Conservation (phyloP, 2,113 vertebrate species). For the Haemorhous mexicanus region DNA sequence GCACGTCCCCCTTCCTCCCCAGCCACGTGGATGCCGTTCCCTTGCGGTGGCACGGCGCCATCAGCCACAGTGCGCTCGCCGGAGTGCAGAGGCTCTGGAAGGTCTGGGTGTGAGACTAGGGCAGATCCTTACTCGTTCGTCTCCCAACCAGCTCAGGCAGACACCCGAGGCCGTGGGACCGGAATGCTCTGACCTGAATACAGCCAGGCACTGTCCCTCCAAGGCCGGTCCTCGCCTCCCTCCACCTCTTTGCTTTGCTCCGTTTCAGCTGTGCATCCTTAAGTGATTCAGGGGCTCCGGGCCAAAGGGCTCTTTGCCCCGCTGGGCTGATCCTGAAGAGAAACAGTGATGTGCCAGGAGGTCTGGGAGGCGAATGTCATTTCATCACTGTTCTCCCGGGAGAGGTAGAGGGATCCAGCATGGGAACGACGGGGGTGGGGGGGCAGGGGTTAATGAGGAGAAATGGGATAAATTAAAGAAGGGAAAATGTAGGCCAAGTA, state of each 20-base stretch:
- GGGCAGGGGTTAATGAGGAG: constrained; percentile 42
- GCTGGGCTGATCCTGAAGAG: neutral
- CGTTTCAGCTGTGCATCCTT: constrained; percentile 24
- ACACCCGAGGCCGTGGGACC: neutral
- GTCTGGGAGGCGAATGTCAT: constrained; percentile 35
- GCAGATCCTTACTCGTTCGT: neutral
- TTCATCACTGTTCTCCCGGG: constrained; percentile 33
- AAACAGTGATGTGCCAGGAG: constrained; percentile 54
- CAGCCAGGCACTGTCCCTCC: neutral
- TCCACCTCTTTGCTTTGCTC: neutral
- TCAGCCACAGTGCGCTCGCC: neutral
- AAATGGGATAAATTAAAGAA: constrained; percentile 48
- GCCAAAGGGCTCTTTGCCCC: constrained; percentile 41
- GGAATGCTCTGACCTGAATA: neutral
- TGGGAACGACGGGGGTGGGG: constrained; percentile 33
- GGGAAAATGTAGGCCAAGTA: constrained; percentile 16
- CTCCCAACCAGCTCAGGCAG: neutral
- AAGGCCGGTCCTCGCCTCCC: neutral
- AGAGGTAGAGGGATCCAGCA: constrained; percentile 34
- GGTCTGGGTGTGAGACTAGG: neutral
- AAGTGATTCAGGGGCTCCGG: neutral
- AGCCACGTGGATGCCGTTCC: neutral
- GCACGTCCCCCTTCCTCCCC: neutral
- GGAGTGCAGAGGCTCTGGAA: neutral
- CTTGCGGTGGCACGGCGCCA: neutral